Conservation (phyloP, 1,140 invertebrate genomes). For the Hermatobates lingyangjiaoensis region DNA sequence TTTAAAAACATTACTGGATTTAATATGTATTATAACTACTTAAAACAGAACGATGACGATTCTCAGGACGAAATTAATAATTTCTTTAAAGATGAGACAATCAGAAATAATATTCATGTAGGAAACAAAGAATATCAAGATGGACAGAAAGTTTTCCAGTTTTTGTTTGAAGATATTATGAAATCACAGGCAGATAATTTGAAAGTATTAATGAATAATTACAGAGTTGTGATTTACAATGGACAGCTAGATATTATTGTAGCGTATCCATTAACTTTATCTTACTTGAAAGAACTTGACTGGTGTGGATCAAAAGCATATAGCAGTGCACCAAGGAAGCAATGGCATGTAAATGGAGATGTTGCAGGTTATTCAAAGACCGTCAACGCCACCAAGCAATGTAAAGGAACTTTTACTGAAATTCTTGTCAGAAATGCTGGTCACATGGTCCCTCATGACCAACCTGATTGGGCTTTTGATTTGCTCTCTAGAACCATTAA, state of each 20-base stretch:
- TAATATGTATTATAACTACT: conserved; percentile 7
- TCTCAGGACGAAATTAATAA: background rate
- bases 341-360: conserved; percentile 28
- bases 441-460: conserved; percentile 45
- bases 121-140: conserved; percentile 40
- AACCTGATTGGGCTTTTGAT: conserved; percentile 43
- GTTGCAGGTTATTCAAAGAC: conserved; percentile 38
- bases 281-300: conserved; percentile 35
- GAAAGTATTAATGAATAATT: conserved; percentile 40
- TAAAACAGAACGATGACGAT: background rate
- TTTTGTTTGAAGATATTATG: conserved; percentile 62
- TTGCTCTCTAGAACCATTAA: conserved; percentile 31
- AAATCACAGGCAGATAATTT: conserved; percentile 59
- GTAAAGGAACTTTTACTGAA: conserved; percentile 33
- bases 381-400: conserved; percentile 18
- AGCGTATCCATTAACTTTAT: conserved; percentile 54
- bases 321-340: conserved; percentile 21
- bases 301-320: conserved; percentile 27
- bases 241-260: conserved; percentile 74
- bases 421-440: conserved; percentile 41
- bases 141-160: conserved; percentile 35
- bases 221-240: conserved; percentile 55
- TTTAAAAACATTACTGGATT: conserved; percentile 9
- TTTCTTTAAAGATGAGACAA: conserved; percentile 31
- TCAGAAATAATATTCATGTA: conserved; percentile 59